A percentile compares a stretch with the other conserved stretches of the same genome.
Evolutionary conservation across 2,888 invertebrate genomes (phyloP).

Genomic region (Cremastobaeus sp.): DNA sequence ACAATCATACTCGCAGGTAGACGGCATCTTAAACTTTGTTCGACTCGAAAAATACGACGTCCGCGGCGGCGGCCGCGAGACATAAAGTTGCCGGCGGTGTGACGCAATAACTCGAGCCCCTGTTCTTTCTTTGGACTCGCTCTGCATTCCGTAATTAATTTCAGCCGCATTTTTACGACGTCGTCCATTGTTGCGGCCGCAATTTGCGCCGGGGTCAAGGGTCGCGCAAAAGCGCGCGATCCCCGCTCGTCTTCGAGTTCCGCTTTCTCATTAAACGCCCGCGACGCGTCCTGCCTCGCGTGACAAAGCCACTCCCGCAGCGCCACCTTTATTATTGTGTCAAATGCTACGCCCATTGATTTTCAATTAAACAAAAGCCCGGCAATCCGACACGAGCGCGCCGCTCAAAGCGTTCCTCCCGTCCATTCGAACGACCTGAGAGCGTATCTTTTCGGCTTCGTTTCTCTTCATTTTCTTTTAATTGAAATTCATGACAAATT

Average conservation of each 20-base stretch:
- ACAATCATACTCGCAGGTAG: slow-evolving; percentile 38
- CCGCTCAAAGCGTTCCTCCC: background rate
- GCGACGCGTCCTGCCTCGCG: slow-evolving; percentile 29
- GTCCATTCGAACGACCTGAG: too few relatives aligned
- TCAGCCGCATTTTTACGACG: slow-evolving; percentile 57
- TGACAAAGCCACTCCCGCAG: slow-evolving; percentile 56
- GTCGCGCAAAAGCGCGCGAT: slow-evolving; percentile 31
- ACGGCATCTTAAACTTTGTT: slow-evolving; percentile 50
- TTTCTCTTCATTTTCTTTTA: too few relatives aligned
- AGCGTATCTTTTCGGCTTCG: too few relatives aligned
- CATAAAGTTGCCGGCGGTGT: slow-evolving; percentile 49
- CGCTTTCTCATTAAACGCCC: slow-evolving; percentile 54
- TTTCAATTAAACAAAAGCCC: slow-evolving; percentile 51
- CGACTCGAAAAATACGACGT: slow-evolving; percentile 35
- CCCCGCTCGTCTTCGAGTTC: slow-evolving; percentile 39
- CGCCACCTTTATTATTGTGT: slow-evolving; percentile 57
- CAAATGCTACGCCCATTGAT: slow-evolving; percentile 58
- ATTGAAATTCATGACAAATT: too few relatives aligned
- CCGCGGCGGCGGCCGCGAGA: slow-evolving; percentile 16
- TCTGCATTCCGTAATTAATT: slow-evolving; percentile 58
- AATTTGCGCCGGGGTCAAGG: slow-evolving; percentile 51
- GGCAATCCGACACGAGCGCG: slow-evolving; percentile 9
- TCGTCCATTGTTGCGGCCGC: slow-evolving; percentile 43
- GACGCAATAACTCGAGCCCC: slow-evolving; percentile 40
- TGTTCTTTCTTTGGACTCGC: slow-evolving; percentile 28